Evolutionary conservation across 2,113 vertebrate genomes (phyloP).

Genomic region (Beaufortia kweichowensis): DNA sequence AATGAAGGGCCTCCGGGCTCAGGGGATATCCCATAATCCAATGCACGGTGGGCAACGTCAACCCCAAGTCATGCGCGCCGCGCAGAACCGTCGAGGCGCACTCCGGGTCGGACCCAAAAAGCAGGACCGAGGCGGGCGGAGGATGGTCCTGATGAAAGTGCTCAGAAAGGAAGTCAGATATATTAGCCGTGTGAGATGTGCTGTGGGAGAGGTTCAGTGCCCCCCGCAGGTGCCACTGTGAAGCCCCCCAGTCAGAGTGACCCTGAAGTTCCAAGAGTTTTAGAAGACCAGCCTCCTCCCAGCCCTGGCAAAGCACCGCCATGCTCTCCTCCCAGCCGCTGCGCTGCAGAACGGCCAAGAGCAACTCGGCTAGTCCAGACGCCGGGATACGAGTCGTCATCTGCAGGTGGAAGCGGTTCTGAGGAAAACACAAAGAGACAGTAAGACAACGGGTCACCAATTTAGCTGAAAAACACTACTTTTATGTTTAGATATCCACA

Average conservation of each 20-base stretch:
- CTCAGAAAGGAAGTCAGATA: conserved; percentile 67
- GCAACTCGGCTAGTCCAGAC: conserved; percentile 76
- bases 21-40: conserved; percentile 91
- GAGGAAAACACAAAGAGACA: conserved; percentile 30
- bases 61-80: conserved; percentile 69
- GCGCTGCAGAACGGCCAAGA: conserved; percentile 73
- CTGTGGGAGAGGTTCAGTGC: conserved; percentile 79
- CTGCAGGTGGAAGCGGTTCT: conserved; percentile 89
- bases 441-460: background rate
- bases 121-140: conserved; percentile 69
- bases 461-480: too few species aligned
- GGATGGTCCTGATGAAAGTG: conserved; percentile 63
- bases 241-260: conserved; percentile 59
- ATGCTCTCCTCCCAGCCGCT: conserved; percentile 78
- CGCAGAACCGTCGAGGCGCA: conserved; percentile 73
- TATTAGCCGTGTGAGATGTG: conserved; percentile 55
- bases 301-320: conserved; percentile 79
- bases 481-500: too few species aligned
- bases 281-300: conserved; percentile 71
- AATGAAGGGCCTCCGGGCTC: conserved; percentile 78
- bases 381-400: conserved; percentile 78
- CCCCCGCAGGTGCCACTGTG: conserved; percentile 66
- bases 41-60: conserved; percentile 74
- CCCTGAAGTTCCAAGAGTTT: conserved; percentile 64
- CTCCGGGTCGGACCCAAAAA: conserved; percentile 81